These are phyloP conservation scores for Idris sp. DNA, from an alignment of 1,140 invertebrate genomes.

Conservation along the genomic window DNA sequence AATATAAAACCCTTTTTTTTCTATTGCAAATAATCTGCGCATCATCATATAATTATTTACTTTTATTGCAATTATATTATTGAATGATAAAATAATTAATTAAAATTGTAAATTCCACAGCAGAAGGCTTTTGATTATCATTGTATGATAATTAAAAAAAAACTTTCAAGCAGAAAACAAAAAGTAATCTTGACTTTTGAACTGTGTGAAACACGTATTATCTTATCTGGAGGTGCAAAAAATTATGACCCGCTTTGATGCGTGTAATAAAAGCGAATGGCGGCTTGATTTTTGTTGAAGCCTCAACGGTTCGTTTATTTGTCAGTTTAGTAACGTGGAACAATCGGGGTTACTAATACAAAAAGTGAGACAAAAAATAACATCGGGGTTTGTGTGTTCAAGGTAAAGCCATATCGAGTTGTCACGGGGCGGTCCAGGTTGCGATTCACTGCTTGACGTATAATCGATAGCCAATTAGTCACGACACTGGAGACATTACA, in stretches of 20 bases:
- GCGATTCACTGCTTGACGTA: constrained; percentile 38
- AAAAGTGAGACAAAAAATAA: constrained; percentile 42
- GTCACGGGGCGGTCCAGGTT: constrained; percentile 20
- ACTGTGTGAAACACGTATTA: too few relatives aligned
- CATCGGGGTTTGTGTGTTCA: constrained; percentile 46
- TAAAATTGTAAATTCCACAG: too few relatives aligned
- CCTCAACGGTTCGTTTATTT: constrained; percentile 33
- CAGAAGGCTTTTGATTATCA: too few relatives aligned
- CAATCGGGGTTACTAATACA: constrained; percentile 47
- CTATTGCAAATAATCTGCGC: too few relatives aligned
- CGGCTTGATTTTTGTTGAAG: constrained; percentile 22
- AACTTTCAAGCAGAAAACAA: too few relatives aligned
- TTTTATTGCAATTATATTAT: too few relatives aligned
- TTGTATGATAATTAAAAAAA: too few relatives aligned
- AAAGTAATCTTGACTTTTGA: too few relatives aligned
- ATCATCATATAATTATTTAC: too few relatives aligned
- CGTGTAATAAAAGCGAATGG: constrained; percentile 22
- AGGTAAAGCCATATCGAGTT: constrained; percentile 51
- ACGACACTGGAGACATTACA: constrained; percentile 51
- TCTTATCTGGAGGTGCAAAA: neutral
- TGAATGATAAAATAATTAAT: too few relatives aligned
- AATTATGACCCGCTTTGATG: constrained; percentile 8
- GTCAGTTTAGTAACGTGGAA: constrained; percentile 21
- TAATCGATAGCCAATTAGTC: constrained; percentile 56
- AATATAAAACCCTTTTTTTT: too few relatives aligned